Evolutionary conservation across 2,888 invertebrate species (phyloP), one percentile per base, ranked within the genome.

Genomic region (Labia minor): DNA sequence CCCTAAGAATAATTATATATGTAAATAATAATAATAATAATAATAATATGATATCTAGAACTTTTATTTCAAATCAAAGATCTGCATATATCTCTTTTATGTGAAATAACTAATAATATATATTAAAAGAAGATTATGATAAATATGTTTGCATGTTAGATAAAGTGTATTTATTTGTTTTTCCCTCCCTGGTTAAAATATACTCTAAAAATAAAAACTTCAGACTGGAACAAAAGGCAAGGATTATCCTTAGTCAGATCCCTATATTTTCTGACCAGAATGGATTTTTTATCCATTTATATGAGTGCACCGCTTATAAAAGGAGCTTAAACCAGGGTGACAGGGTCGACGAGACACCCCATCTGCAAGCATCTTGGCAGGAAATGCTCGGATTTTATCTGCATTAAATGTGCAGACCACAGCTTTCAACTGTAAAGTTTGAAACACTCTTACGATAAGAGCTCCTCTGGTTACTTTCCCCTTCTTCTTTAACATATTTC

Each of bases 371-470:
- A 11, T n/a, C 49, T 49, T 49, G 49, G 49, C 49, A 49, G 49
- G 49, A 49, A 49, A 49, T 49, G 49, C 49, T 14, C n/a, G 49
- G 49, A 49, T 49, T 49, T 49, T 49, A 49, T 49, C 49, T 49
- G 49, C 49, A 49, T 11, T 49, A 49, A 49, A 49, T 49, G 49
- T 49, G 49, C 49, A 49, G 49, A 49, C 49, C 49, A 49, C 3
- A 14, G 49, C 49, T 49, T 49, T 49, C 49, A 49, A 49, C 49
- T 16, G 14, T n/a, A 49, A 49, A 49, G 49, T 49, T 14, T 49
- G 49, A 16, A 49, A 49, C 26, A 49, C 49, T 16, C 49, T 49
- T n/a, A 49, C 49, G 49, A 49, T 49, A 49, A 49, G 49, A 33
- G 33, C 33, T 33, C 33, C 33, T 33, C 33, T 33, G 33, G 49